A percentile compares a stretch with the other conserved stretches of the same genome.
Evolutionary conservation across 1,140 invertebrate genomes (phyloP).

Genomic region (Caenorhabditis brenneri): DNA sequence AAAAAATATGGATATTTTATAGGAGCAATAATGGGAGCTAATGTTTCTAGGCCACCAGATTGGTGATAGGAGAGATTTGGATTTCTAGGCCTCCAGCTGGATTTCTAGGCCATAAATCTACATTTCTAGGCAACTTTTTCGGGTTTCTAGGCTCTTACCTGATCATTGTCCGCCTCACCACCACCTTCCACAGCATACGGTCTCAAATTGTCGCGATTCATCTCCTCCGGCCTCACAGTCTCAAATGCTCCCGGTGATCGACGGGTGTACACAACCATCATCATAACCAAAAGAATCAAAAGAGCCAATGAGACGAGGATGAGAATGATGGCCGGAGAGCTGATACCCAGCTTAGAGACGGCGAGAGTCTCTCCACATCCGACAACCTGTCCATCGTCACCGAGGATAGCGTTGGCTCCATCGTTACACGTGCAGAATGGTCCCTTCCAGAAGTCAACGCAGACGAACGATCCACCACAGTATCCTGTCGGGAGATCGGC

Average conservation of each 20-base stretch:
- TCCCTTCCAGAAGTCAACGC: constrained; percentile 69
- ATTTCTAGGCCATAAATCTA: no score
- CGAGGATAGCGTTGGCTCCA: constrained; percentile 57
- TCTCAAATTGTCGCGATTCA: constrained; percentile 67
- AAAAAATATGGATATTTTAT: background rate
- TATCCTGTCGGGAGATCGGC: constrained; percentile 55
- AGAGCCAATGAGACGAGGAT: constrained; percentile 60
- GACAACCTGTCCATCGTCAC: constrained; percentile 62
- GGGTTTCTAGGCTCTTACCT: no score
- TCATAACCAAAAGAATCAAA: constrained; percentile 60
- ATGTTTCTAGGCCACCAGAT: no score
- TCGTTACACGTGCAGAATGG: constrained; percentile 68
- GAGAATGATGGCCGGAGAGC: constrained; percentile 62
- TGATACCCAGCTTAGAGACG: constrained; percentile 62
- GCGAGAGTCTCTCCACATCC: constrained; percentile 63
- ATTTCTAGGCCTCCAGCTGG: no score
- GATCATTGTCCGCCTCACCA: constrained; percentile 67
- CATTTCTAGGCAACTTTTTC: no score
- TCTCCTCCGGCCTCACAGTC: constrained; percentile 67
- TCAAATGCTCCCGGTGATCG: constrained; percentile 61
- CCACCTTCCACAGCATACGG: constrained; percentile 69
- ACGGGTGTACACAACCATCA: constrained; percentile 62
- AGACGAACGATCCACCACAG: constrained; percentile 62
- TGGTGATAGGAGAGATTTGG: no score
- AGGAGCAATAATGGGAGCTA: background rate